phyloP scores from a whole-genome alignment of 2,888 invertebrate genomes.

The Vanessa cardui region DNA sequence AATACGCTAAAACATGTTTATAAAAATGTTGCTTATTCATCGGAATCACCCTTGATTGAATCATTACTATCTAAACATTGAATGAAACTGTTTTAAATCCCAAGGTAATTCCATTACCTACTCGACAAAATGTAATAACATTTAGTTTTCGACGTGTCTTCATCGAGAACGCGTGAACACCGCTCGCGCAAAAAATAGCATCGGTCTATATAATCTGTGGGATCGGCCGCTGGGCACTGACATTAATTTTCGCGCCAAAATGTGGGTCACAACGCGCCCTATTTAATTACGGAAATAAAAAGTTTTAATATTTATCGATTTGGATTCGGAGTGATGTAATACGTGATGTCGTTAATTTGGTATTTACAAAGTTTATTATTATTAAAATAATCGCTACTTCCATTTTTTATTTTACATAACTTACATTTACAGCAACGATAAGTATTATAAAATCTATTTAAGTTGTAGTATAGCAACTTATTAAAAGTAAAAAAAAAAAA shows the following conservation, averaged over 20 bases:
- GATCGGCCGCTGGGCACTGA: slow-evolving; percentile 47
- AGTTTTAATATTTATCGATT: slow-evolving; percentile 44
- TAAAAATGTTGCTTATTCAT: slow-evolving; percentile 6
- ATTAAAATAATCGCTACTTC: slow-evolving; percentile 19
- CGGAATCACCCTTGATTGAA: slow-evolving; percentile 14
- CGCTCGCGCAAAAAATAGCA: slow-evolving; percentile 65
- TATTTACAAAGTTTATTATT: slow-evolving; percentile 47
- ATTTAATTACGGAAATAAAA: slow-evolving; percentile 49
- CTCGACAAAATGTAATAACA: slow-evolving; percentile 26
- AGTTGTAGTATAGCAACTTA: too few species aligned
- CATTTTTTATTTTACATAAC: slow-evolving; percentile 28
- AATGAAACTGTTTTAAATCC: slow-evolving; percentile 41
- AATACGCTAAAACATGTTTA: neutral
- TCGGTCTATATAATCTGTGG: neutral
- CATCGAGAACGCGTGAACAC: slow-evolving; percentile 40
- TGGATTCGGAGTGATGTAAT: slow-evolving; percentile 39
- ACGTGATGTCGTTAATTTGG: slow-evolving; percentile 59
- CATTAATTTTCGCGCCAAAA: slow-evolving; percentile 68
- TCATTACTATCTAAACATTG: slow-evolving; percentile 14
- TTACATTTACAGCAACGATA: too few species aligned
- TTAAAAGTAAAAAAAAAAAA: too few species aligned
- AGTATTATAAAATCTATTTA: too few species aligned
- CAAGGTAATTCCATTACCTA: slow-evolving; percentile 50
- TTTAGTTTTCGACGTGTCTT: slow-evolving; percentile 45
- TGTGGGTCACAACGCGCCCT: slow-evolving; percentile 60